Evolutionary conservation across 1,140 invertebrate genomes (phyloP).

Genomic region (Carposina sasakii): DNA sequence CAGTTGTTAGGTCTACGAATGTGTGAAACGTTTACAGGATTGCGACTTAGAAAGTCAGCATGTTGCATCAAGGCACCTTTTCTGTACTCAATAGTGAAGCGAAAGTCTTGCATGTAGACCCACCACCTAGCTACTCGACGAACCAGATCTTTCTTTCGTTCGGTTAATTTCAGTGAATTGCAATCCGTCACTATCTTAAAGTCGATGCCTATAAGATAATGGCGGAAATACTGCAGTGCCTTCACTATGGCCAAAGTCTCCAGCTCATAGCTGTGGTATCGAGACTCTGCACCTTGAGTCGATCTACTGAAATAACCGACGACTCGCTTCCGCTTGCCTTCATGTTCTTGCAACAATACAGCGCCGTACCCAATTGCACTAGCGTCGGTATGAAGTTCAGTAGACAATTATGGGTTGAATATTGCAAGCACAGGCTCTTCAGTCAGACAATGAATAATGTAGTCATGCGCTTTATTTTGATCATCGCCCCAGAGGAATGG

Average conservation of each 20-base stretch:
- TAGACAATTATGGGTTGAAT: conserved; percentile 32
- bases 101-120: conserved; percentile 31
- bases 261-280: conserved; percentile 38
- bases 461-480: not conserved
- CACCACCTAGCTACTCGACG: no score
- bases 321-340: conserved; percentile 23
- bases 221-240: no score
- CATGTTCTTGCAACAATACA: conserved; percentile 21
- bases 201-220: no score
- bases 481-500: not conserved
- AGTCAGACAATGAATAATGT: conserved; percentile 9
- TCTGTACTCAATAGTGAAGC: not conserved
- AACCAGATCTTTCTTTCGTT: conserved; percentile 29
- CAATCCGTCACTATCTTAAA: conserved; percentile 52
- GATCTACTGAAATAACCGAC: conserved; percentile 20
- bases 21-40: conserved; percentile 2
- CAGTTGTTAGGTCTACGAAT: conserved; percentile 1
- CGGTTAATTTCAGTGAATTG: conserved; percentile 32
- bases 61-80: conserved; percentile 5
- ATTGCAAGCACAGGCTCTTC: conserved; percentile 21
- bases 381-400: conserved; percentile 38
- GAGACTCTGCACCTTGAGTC: conserved; percentile 21
- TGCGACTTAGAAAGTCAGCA: conserved; percentile 6
- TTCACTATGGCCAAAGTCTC: conserved; percentile 40
- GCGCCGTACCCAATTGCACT: conserved; percentile 29